Percentiles rank a stretch among this genome's conserved stretches.
Evolutionary conservation across 2,797 vertebrate genomes (phyloP).

Genomic region (Micropoecilia bifurca): DNA sequence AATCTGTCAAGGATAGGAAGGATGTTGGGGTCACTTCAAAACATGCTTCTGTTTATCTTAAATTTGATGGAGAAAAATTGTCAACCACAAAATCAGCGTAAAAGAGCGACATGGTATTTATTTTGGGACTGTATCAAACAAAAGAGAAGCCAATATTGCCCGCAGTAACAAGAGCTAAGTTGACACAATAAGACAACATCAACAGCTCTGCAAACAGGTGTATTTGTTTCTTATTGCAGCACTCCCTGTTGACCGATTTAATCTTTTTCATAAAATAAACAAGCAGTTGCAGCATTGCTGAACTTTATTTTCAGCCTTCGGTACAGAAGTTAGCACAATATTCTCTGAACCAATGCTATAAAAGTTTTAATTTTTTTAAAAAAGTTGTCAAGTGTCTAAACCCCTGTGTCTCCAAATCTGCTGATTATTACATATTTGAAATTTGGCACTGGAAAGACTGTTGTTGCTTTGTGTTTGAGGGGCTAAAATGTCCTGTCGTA

Average conservation of each 20-base stretch:
- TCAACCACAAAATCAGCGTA: neutral
- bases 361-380: neutral
- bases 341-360: neutral
- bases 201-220: neutral
- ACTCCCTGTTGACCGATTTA: neutral
- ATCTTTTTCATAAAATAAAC: neutral
- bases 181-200: neutral
- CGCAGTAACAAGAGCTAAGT: neutral
- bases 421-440: neutral
- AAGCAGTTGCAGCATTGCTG: neutral
- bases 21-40: neutral
- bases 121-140: neutral
- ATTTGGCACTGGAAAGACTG: neutral
- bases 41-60: neutral
- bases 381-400: neutral
- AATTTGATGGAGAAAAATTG: neutral
- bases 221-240: neutral
- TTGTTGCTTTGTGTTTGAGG: neutral
- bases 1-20: neutral
- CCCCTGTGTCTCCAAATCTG: neutral
- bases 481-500: conserved; percentile 6
- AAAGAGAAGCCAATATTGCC: neutral
- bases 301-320: neutral
- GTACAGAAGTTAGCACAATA: neutral
- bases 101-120: neutral